These are phyloP conservation scores for Drosophila subquinaria DNA, from an alignment of 2,888 invertebrate species.

Conservation along the genomic window DNA sequence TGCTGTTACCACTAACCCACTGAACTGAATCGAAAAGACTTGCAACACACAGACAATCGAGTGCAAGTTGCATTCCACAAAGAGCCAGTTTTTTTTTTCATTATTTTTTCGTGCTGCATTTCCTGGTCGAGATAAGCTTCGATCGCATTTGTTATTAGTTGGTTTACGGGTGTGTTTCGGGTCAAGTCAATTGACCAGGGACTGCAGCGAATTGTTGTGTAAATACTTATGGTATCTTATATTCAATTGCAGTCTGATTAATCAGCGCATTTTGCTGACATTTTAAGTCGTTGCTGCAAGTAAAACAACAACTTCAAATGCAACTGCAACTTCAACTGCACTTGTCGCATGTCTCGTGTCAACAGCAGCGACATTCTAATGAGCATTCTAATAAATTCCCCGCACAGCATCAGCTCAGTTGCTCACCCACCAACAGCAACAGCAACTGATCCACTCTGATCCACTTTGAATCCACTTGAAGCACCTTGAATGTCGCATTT, in stretches of 20 bases:
- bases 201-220: slow-evolving; percentile 40
- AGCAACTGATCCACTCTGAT: slow-evolving; percentile 12
- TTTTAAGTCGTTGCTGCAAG: slow-evolving; percentile 37
- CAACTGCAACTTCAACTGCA: slow-evolving; percentile 47
- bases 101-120: slow-evolving; percentile 53
- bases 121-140: slow-evolving; percentile 80
- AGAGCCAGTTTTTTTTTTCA: slow-evolving; percentile 13
- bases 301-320: slow-evolving; percentile 37
- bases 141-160: slow-evolving; percentile 24
- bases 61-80: slow-evolving; percentile 16
- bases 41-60: slow-evolving; percentile 27
- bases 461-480: slow-evolving; percentile 49
- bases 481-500: slow-evolving; percentile 49
- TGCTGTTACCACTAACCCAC: slow-evolving; percentile 62
- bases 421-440: neutral
- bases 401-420: neutral
- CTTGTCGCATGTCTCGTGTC: slow-evolving; percentile 55
- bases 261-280: slow-evolving; percentile 39
- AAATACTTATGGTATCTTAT: slow-evolving; percentile 47
- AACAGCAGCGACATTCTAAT: slow-evolving; percentile 55
- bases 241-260: slow-evolving; percentile 43
- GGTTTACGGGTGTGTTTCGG: slow-evolving; percentile 53
- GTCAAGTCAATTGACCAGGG: slow-evolving; percentile 45
- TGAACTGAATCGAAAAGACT: slow-evolving; percentile 55
- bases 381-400: slow-evolving; percentile 7